A percentile compares a stretch with the other conserved stretches of the same genome.
Evolutionary conservation across 2,797 vertebrate genomes (phyloP).

Genomic region (Rhinophrynus dorsalis): DNA sequence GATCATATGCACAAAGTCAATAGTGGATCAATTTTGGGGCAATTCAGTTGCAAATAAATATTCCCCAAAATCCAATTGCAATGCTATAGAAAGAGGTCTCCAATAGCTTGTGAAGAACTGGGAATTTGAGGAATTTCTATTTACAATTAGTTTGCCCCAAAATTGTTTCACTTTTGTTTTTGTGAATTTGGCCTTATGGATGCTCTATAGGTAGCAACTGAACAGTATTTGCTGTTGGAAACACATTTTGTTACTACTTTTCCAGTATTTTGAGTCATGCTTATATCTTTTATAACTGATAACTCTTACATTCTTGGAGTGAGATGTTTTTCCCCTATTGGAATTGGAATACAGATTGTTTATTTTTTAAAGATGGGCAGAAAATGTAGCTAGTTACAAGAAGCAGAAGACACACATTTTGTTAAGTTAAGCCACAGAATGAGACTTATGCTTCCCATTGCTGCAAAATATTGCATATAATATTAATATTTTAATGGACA

Average conservation of each 20-base stretch:
- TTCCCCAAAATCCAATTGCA: too few species aligned
- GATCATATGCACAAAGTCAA: too few species aligned
- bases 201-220: slow-evolving; percentile 26
- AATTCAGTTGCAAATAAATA: too few species aligned
- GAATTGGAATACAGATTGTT: slow-evolving; percentile 19
- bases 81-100: too few species aligned
- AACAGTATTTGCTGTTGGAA: slow-evolving; percentile 40
- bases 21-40: too few species aligned
- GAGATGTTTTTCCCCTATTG: background rate
- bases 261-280: slow-evolving; percentile 55
- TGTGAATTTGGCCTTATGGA: too few species aligned
- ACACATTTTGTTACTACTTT: slow-evolving; percentile 50
- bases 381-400: background rate
- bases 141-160: too few species aligned
- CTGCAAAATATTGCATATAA: slow-evolving; percentile 8
- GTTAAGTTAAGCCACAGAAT: too few species aligned
- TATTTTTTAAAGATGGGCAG: slow-evolving; percentile 28
- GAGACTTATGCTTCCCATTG: too few species aligned
- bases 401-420: background rate
- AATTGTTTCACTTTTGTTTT: too few species aligned
- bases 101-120: too few species aligned
- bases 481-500: slow-evolving; percentile 26
- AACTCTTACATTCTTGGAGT: slow-evolving; percentile 12
- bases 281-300: slow-evolving; percentile 52
- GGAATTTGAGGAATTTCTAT: too few species aligned